Conservation (phyloP, 35 echinoderm and acorn worm genomes). For the Heliocidaris erythrogramma region DNA sequence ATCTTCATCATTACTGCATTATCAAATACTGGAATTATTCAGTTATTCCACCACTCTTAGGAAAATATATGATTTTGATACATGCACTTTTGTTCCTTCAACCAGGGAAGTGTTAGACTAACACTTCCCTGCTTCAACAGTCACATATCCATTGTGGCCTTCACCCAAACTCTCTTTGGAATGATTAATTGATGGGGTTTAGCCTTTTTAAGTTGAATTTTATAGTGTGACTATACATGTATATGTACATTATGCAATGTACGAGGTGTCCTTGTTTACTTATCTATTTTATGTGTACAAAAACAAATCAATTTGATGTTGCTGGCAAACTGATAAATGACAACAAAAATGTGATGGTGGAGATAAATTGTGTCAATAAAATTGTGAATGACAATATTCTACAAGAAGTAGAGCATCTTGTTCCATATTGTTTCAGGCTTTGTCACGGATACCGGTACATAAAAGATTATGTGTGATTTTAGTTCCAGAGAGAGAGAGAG, state of each 20-base stretch:
- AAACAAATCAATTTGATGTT: neutral
- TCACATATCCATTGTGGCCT: too few species aligned
- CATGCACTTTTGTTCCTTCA: too few species aligned
- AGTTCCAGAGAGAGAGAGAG: too few species aligned
- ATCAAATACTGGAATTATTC: neutral
- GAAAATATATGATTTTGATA: neutral
- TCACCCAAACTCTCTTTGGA: neutral
- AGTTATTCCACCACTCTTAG: neutral
- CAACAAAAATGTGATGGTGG: neutral
- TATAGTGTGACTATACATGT: neutral
- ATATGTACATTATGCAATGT: neutral
- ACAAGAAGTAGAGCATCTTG: neutral
- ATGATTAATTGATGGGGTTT: neutral
- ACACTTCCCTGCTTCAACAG: too few species aligned
- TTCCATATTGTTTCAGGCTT: neutral
- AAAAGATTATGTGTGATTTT: too few species aligned
- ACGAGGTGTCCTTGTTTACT: neutral
- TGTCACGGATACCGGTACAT: too few species aligned
- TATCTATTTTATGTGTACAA: neutral
- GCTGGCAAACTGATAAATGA: neutral
- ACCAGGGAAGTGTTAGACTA: too few species aligned
- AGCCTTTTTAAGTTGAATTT: neutral
- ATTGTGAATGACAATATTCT: neutral
- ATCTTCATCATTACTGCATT: neutral
- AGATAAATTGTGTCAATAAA: neutral